A percentile compares a stretch with the other conserved stretches of the same genome.
Conservation (phyloP, 2,113 vertebrate genomes). For the Cyprinus carpio region DNA sequence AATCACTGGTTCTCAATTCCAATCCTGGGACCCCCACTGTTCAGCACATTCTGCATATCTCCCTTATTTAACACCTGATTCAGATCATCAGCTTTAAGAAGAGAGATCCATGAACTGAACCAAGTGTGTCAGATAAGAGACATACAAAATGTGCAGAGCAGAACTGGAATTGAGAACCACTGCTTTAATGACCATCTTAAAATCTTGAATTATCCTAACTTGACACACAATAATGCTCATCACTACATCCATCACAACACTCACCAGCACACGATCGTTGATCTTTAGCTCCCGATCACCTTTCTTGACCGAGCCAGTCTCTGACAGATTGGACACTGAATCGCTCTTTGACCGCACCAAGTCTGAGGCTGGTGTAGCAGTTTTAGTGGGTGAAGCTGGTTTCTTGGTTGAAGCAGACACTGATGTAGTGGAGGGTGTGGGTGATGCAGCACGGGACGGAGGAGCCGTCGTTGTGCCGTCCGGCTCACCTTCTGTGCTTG, state of each 20-base stretch:
- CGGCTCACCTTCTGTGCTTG: slow-evolving; percentile 85
- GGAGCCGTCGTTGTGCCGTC: slow-evolving; percentile 82
- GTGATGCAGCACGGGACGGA: slow-evolving; percentile 81
- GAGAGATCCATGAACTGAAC: no score
- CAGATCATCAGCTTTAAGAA: no score
- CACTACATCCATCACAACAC: background rate
- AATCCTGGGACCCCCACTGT: no score
- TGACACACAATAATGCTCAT: background rate
- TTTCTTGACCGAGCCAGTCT: slow-evolving; percentile 92
- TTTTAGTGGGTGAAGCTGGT: slow-evolving; percentile 55
- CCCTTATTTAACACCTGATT: no score
- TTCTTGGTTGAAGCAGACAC: slow-evolving; percentile 64
- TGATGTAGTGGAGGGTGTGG: slow-evolving; percentile 75
- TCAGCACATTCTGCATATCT: no score
- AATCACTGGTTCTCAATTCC: no score
- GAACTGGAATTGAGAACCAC: no score
- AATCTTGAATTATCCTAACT: background rate
- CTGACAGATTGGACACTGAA: slow-evolving; percentile 94
- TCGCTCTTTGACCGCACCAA: slow-evolving; percentile 87
- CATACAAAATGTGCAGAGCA: no score
- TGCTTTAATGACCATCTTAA: background rate
- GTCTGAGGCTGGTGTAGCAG: slow-evolving; percentile 78
- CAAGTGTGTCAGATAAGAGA: no score
- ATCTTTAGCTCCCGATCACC: slow-evolving; percentile 95
- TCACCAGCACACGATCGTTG: slow-evolving; percentile 94